Conservation (phyloP, 2,113 vertebrate species). For the Bagarius yarrelli region DNA sequence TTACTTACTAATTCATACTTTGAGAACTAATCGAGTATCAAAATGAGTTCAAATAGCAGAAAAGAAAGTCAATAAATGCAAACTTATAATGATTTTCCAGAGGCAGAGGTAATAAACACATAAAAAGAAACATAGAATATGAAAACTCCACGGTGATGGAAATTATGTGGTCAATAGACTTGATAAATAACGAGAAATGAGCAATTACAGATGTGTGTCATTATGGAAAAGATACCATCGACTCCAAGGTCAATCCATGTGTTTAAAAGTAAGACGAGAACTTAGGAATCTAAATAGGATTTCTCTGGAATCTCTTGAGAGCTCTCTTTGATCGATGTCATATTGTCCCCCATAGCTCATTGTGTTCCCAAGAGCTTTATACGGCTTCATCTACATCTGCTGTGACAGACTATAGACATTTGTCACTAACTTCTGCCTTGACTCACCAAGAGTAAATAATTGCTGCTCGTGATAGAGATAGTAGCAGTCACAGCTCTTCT, state of each 20-base stretch:
- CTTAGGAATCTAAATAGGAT: neutral
- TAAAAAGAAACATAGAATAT: neutral
- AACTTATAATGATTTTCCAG: neutral
- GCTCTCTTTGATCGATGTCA: constrained; percentile 15
- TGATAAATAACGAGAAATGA: neutral
- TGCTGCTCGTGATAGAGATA: neutral
- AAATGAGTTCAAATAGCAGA: neutral
- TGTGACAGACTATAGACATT: constrained; percentile 22
- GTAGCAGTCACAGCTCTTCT: neutral
- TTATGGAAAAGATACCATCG: neutral
- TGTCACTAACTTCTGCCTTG: constrained; percentile 20
- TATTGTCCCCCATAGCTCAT: constrained; percentile 1
- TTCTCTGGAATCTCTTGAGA: neutral
- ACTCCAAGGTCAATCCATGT: neutral
- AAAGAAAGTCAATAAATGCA: neutral
- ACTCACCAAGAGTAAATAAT: neutral
- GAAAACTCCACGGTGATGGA: neutral
- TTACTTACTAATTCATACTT: neutral
- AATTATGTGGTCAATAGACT: too few relatives aligned
- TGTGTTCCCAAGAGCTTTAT: constrained; percentile 19
- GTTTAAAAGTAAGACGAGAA: neutral
- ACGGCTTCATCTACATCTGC: constrained; percentile 17
- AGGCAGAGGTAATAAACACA: neutral
- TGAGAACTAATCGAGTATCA: neutral
- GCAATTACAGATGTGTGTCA: neutral